Base-by-base conservation (phyloP, 2,113 vertebrate genomes). In the Syngnathus scovelli region DNA sequence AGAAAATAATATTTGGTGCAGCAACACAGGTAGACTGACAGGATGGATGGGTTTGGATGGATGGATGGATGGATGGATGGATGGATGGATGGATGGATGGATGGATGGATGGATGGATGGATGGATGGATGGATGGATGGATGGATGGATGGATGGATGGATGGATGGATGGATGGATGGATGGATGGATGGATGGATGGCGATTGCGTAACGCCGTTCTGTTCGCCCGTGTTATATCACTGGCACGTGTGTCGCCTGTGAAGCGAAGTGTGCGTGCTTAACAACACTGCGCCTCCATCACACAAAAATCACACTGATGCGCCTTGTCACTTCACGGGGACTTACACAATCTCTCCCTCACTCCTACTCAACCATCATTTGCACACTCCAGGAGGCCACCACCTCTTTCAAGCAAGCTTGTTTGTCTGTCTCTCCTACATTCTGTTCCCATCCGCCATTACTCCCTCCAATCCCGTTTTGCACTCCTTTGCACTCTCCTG, bases 241-340 rank as follows among this genome's bases (percentile, higher is more conserved):
- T 36, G 13, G 15, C 10, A 2, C 33, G 13, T 41, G 33, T 2
- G 4, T 13, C 61, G 27, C 61, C 7, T 55, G 37, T 41, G 39
- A 9, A 43, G 33, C 41, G 38, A 62, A 21, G 19, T 9, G 10
- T 44, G 38, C 27, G 18, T 13, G 44, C 4, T 61, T 61, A 51
- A 56, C 67, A 66, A 27, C 72, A 71, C 64, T 43, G 68, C 54
- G 74, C 69, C 75, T 79, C 77, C 16, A 56, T 82, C 72, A 75
- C 65, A 74, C 63, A 33, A 71, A 71, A 78, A 75, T 81, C 80
- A 70, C 37, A 41, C 77, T 85, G 68, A 72, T 83, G 70, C 70
- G 63, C 70, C 67, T 69, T 61, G 76, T 77, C 71, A 69, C 72
- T 49, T 23, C 51, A 76, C 46, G 56, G 80, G 84, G 88, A 75